Percentiles rank a stretch among this genome's conserved stretches.
Evolutionary conservation across 2,888 invertebrate species (phyloP).

Genomic region (Ichneumoninae sp.): DNA sequence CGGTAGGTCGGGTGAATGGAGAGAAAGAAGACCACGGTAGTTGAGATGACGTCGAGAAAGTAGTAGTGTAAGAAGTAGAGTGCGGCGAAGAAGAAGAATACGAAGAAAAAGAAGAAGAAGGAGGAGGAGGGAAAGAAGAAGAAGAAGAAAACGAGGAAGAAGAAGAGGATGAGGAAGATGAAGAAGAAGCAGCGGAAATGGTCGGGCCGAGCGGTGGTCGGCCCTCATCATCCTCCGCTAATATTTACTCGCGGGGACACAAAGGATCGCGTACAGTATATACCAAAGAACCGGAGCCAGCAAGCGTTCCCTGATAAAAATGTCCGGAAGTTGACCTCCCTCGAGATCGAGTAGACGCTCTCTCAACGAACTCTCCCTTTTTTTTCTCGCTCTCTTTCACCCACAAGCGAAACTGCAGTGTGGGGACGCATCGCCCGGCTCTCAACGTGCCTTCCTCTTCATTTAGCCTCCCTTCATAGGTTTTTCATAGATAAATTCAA

Average conservation of each 20-base stretch:
- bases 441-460: constrained; percentile 24
- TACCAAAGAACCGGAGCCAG: constrained; percentile 68
- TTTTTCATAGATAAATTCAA: constrained; percentile 43
- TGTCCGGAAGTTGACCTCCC: constrained; percentile 70
- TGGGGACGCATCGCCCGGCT: constrained; percentile 8
- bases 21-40: constrained; percentile 66
- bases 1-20: constrained; percentile 67
- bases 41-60: not conserved
- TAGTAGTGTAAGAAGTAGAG: constrained; percentile 9
- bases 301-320: constrained; percentile 73
- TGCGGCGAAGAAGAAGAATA: constrained; percentile 56
- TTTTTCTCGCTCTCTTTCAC: constrained; percentile 42
- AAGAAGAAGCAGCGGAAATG: constrained; percentile 58
- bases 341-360: constrained; percentile 56
- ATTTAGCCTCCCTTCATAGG: constrained; percentile 13
- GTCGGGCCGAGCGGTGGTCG: constrained; percentile 57
- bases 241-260: constrained; percentile 80
- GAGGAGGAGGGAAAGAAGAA: constrained; percentile 62
- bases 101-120: constrained; percentile 62
- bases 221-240: constrained; percentile 82
- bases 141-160: constrained; percentile 52
- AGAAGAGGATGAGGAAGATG: constrained; percentile 55
- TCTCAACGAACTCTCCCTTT: constrained; percentile 47
- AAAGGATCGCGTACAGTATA: constrained; percentile 72
- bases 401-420: constrained; percentile 11